These are phyloP conservation scores for Hafferia zeledoni DNA, from an alignment of 2,797 vertebrate genomes.

Conservation along the genomic window DNA sequence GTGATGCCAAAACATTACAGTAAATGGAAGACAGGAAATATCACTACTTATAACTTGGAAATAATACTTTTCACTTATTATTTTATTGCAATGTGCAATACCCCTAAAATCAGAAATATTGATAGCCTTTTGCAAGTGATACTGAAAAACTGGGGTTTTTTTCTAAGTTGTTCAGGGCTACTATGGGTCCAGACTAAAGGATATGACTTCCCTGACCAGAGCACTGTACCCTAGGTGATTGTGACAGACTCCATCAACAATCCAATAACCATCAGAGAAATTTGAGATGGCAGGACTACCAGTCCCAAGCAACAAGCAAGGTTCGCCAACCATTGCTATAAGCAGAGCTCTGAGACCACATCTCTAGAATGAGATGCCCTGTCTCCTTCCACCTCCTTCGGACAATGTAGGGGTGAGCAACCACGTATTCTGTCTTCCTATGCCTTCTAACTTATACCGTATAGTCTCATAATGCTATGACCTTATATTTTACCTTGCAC, in stretches of 20 bases:
- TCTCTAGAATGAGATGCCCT: background rate
- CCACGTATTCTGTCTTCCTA: too few relatives aligned
- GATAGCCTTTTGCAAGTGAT: background rate
- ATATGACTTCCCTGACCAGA: background rate
- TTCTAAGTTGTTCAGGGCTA: background rate
- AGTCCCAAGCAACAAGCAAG: background rate
- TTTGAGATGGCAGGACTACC: background rate
- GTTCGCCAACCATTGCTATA: background rate
- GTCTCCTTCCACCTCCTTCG: too few relatives aligned
- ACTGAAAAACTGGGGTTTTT: background rate
- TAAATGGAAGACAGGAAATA: background rate
- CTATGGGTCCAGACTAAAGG: background rate
- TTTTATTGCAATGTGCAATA: background rate
- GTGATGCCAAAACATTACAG: background rate
- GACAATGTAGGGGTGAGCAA: too few relatives aligned
- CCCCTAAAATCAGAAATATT: conserved; percentile 1
- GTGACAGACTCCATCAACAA: background rate
- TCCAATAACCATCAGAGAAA: background rate
- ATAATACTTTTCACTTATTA: background rate
- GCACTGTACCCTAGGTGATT: background rate
- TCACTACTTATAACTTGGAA: background rate
- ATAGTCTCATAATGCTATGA: too few relatives aligned
- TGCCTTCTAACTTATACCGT: too few relatives aligned
- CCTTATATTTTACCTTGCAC: too few relatives aligned
- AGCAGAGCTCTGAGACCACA: background rate